These are phyloP conservation scores for Drosophila anomelani DNA, from an alignment of 2,888 invertebrate genomes.

Conservation along the genomic window DNA sequence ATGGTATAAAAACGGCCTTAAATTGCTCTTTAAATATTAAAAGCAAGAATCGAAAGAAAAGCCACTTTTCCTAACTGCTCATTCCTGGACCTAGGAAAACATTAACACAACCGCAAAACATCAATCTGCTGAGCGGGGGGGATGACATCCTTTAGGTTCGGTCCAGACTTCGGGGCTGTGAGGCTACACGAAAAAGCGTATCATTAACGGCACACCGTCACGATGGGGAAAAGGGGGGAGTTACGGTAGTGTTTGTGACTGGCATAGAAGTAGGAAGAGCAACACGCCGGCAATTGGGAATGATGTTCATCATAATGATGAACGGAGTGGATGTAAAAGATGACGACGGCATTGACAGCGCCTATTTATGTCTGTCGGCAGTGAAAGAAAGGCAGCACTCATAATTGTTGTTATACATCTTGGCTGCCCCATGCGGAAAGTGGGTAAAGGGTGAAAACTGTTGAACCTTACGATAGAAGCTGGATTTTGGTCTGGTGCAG, in stretches of 20 bases:
- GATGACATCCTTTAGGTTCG: slow-evolving; percentile 16
- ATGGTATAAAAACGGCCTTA: slow-evolving; percentile 43
- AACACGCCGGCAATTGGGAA: slow-evolving; percentile 8
- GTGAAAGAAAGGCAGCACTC: slow-evolving; percentile 43
- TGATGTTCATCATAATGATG: slow-evolving; percentile 32
- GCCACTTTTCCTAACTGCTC: slow-evolving; percentile 28
- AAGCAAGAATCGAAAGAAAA: slow-evolving; percentile 12
- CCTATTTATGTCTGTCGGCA: slow-evolving; percentile 71
- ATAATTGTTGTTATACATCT: slow-evolving; percentile 74
- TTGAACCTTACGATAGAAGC: neutral
- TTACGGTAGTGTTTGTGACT: slow-evolving; percentile 62
- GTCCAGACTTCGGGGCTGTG: slow-evolving; percentile 55
- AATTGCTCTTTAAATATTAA: slow-evolving; percentile 69
- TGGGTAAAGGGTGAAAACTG: neutral
- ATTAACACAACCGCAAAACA: slow-evolving; percentile 74
- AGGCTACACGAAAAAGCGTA: slow-evolving; percentile 75
- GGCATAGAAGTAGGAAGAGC: slow-evolving; percentile 41
- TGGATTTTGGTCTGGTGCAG: slow-evolving; percentile 28
- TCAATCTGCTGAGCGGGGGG: slow-evolving; percentile 60
- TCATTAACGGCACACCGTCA: slow-evolving; percentile 72
- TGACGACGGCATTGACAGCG: slow-evolving; percentile 49
- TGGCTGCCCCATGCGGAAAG: slow-evolving; percentile 33
- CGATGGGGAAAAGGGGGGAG: slow-evolving; percentile 15
- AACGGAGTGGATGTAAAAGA: slow-evolving; percentile 6
- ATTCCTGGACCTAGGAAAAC: slow-evolving; percentile 38